Base-by-base conservation (phyloP, 1,140 invertebrate genomes). In the Mamestra configurata region DNA sequence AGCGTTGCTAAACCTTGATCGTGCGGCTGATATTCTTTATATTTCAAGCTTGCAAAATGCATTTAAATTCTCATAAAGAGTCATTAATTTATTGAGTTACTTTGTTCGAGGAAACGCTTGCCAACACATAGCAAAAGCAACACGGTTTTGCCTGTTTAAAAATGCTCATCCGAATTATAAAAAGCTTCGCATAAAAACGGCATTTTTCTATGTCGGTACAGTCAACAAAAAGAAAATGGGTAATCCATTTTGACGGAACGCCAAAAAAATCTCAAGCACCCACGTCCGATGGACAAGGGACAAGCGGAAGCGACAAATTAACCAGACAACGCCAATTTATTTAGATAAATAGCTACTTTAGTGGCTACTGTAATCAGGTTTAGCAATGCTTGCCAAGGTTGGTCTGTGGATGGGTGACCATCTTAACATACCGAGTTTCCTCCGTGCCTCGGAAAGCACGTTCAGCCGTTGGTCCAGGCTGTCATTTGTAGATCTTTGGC, bases 181-280 rank as follows among this genome's bases (percentile, higher is more conserved):
- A 78, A 59, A 70, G 70, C 20, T 73, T 20, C 59, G 70, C 46
- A 77, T 77, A 80, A 78, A 77, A 81, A 79, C 73, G 53, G 49
- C 77, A 82, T 79, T 79, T 70, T 66, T 79, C 80, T 84, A 82
- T 81, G 79, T 79, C 80, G 73, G 80, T 80, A 81, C 76, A 79
- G 77, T 64, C 79, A 73, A 80, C 80, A 79, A 84, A 86, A 90
- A 84, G 82, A 88, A 86, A 88, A 88, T 83, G 77, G 83, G 77
- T 90, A 85, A 89, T 88, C 83, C 82, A 84, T 87, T 90, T 85
- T 87, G 86, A 85, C 82, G 76, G 86, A 84, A 82, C 84, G 81
- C 84, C 82, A 83, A 88, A 86, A 89, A 86, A 87, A 80, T 79
- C 61, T 71, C 27, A 61, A 73, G 57, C 59, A 82, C 79, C 55